Conservation (phyloP, 2,797 vertebrate genomes). For the Melanogrammus aeglefinus region DNA sequence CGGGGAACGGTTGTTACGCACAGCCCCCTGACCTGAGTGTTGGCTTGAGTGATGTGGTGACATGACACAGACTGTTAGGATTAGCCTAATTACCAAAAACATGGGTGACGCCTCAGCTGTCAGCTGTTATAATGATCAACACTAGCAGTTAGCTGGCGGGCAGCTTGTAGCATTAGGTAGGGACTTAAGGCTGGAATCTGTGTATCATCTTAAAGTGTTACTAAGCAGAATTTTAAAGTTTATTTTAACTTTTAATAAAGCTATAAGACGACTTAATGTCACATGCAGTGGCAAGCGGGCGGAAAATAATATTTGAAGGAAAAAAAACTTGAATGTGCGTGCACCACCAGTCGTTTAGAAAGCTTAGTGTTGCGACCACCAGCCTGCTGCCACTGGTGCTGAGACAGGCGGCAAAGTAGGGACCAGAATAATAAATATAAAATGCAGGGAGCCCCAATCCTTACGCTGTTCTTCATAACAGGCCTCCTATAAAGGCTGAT, state of each 20-base stretch:
- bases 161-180: not conserved
- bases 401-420: constrained; percentile 14
- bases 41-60: constrained; percentile 1
- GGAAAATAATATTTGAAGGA: not conserved
- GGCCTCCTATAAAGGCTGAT: constrained; percentile 64
- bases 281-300: constrained; percentile 5
- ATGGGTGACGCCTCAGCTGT: constrained; percentile 26
- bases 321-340: constrained; percentile 20
- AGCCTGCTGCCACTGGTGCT: constrained; percentile 40
- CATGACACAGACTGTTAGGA: constrained; percentile 19
- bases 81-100: constrained; percentile 19
- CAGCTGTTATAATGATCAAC: constrained; percentile 21
- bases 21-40: constrained; percentile 12
- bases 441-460: constrained; percentile 37
- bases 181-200: not conserved
- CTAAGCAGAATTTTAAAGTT: not conserved
- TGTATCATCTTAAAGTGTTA: not conserved
- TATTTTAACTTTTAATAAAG: constrained; percentile 2
- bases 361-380: constrained; percentile 36
- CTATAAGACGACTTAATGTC: constrained; percentile 1
- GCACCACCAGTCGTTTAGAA: constrained; percentile 23
- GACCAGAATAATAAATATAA: constrained; percentile 8
- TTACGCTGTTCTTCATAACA: constrained; percentile 56
- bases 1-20: constrained; percentile 12
- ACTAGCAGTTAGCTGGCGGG: not conserved